Evolutionary conservation across 2,797 vertebrate genomes (phyloP).

Genomic region (Chelmon rostratus): DNA sequence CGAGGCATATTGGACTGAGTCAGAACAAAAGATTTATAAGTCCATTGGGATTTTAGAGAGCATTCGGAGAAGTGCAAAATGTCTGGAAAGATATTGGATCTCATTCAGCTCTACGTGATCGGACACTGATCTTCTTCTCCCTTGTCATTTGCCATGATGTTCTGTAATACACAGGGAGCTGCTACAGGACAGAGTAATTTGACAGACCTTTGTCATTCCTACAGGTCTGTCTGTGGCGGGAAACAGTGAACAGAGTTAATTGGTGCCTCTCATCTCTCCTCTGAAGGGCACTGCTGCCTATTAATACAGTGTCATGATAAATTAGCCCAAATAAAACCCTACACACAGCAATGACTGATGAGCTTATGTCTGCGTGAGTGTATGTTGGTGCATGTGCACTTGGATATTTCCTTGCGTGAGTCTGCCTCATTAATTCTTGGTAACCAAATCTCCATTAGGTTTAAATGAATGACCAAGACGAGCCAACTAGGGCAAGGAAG

Average conservation of each 20-base stretch:
- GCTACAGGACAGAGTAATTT: constrained; percentile 90
- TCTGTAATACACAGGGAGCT: constrained; percentile 26
- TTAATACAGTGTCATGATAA: constrained; percentile 97
- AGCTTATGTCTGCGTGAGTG: constrained; percentile 80
- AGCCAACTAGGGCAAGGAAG: constrained; percentile 42
- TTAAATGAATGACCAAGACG: constrained; percentile 59
- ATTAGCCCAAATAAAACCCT: constrained; percentile 96
- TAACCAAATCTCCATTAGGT: constrained; percentile 67
- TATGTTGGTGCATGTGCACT: constrained; percentile 43
- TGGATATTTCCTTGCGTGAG: constrained; percentile 51
- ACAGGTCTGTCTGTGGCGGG: constrained; percentile 92
- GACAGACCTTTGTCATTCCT: constrained; percentile 95
- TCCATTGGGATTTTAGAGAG: background rate
- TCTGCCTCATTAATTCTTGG: constrained; percentile 69
- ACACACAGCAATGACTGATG: constrained; percentile 95
- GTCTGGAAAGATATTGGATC: background rate
- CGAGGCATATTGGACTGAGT: background rate
- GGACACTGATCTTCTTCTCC: background rate
- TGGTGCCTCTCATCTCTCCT: constrained; percentile 94
- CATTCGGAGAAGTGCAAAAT: background rate
- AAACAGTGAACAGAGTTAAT: constrained; percentile 93
- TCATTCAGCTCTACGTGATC: constrained; percentile 13
- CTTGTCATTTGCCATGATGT: constrained; percentile 74
- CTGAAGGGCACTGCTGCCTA: constrained; percentile 94
- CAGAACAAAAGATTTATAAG: background rate